Conservation (phyloP, 1,140 invertebrate genomes). For the Solenopsis invicta region DNA sequence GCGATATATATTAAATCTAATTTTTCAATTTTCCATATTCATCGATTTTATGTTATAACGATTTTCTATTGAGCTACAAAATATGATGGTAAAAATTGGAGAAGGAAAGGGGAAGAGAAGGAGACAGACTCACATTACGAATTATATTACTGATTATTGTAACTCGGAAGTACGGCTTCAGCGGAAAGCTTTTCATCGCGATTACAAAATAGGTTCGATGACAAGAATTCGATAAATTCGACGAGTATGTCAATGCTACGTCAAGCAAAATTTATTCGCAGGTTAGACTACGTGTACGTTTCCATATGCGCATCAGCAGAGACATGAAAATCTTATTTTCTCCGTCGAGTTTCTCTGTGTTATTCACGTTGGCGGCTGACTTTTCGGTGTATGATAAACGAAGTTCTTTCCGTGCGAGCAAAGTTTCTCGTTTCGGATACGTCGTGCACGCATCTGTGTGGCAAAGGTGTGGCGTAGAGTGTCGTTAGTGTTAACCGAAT, state of each 20-base stretch:
- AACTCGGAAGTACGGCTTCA: not conserved
- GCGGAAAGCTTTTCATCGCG: not conserved
- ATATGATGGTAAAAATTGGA: not conserved
- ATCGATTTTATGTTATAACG: not conserved
- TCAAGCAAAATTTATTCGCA: conserved; percentile 3
- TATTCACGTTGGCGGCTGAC: not conserved
- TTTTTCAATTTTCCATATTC: no score
- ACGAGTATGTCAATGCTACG: not conserved
- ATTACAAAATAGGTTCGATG: not conserved
- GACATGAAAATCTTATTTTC: conserved; percentile 30
- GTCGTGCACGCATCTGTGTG: not conserved
- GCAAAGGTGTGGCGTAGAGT: not conserved
- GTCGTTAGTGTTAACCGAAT: conserved; percentile 40
- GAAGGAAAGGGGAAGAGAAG: not conserved
- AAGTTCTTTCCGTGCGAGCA: conserved; percentile 19
- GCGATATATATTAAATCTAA: no score
- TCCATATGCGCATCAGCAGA: not conserved
- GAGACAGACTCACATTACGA: not conserved
- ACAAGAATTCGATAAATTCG: conserved; percentile 13
- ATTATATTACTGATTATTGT: not conserved
- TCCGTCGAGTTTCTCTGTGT: not conserved
- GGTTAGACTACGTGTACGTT: conserved; percentile 30
- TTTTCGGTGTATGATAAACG: conserved; percentile 44
- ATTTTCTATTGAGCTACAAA: not conserved
- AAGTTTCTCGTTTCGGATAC: conserved; percentile 14